Evolutionary conservation across 2,797 vertebrate species (phyloP).

Genomic region (Apodemus agrarius): DNA sequence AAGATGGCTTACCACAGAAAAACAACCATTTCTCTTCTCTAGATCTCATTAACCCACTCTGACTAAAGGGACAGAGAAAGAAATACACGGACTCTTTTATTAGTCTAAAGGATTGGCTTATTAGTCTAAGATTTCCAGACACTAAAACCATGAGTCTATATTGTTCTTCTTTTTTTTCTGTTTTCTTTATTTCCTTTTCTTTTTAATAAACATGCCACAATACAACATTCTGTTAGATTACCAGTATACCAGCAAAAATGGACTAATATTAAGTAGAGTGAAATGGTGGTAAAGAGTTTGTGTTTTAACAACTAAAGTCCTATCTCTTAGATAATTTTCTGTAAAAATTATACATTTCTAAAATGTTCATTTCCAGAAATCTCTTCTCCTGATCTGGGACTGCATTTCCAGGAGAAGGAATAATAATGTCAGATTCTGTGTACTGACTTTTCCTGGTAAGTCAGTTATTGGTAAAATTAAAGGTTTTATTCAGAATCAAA

Average conservation of each 20-base stretch:
- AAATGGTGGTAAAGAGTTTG: not conserved
- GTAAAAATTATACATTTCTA: constrained; percentile 14
- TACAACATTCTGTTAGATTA: not conserved
- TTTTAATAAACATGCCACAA: not conserved
- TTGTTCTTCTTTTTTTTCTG: not conserved
- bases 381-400: not conserved
- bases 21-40: not conserved
- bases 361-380: constrained; percentile 54
- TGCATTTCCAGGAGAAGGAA: constrained; percentile 58
- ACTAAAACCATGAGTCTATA: not conserved
- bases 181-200: not conserved
- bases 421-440: constrained; percentile 34
- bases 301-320: not conserved
- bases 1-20: not conserved
- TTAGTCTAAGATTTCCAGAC: not conserved
- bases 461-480: constrained; percentile 52
- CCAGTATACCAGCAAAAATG: not conserved
- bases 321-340: constrained; percentile 32
- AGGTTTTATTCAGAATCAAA: constrained; percentile 48
- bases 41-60: not conserved
- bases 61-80: not conserved
- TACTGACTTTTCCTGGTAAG: constrained; percentile 44
- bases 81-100: not conserved
- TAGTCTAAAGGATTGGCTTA: not conserved
- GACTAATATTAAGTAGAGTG: not conserved